Evolutionary conservation across 2,888 invertebrate species (phyloP).

Genomic region (Iselma pallidipennis): DNA sequence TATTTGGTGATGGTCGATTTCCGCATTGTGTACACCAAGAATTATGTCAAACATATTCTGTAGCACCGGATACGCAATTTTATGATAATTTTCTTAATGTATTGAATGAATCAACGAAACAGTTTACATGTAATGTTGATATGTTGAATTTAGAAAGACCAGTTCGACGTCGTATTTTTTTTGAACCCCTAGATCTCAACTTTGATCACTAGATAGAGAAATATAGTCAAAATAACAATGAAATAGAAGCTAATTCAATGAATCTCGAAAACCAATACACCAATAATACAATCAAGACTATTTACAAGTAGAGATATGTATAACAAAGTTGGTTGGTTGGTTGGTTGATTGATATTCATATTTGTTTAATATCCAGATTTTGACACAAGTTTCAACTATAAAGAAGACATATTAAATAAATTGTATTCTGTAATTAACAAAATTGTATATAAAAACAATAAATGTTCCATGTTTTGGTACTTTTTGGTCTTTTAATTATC

Average conservation of each 20-base stretch:
- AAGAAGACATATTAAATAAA: background rate
- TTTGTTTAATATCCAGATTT: no score
- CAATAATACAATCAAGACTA: no score
- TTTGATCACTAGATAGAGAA: background rate
- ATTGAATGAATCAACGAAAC: background rate
- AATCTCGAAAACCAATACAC: no score
- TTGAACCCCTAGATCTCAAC: background rate
- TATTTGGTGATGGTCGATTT: conserved; percentile 6
- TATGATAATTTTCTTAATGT: background rate
- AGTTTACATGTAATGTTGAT: background rate
- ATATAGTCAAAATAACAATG: no score
- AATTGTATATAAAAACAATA: no score
- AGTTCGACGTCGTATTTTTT: background rate
- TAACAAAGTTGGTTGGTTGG: no score
- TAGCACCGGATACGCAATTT: background rate
- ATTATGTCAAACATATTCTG: background rate
- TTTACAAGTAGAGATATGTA: no score
- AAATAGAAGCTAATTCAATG: no score
- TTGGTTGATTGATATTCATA: no score
- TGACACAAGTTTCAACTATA: no score
- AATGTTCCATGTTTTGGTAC: no score
- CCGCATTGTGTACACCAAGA: conserved; percentile 9
- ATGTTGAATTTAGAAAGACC: background rate
- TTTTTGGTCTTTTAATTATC: no score
- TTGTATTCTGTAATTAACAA: background rate